Evolutionary conservation across 2,888 invertebrate species (phyloP).

Genomic region (Callinectes sapidus): DNA sequence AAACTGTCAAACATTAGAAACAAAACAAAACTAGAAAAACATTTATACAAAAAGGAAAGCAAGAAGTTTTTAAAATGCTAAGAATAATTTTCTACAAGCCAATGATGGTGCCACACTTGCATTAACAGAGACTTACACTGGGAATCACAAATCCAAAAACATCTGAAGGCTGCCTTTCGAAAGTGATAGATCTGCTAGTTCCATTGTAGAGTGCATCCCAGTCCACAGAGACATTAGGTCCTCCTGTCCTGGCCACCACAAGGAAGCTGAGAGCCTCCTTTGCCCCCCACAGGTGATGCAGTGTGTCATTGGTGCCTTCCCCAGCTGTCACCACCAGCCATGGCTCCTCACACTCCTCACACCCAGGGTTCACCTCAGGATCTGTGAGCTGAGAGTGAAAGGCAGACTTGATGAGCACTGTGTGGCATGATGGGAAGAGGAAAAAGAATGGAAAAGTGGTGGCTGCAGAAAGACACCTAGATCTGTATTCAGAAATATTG

Average conservation of each 20-base stretch:
- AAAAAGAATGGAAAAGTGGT: neutral
- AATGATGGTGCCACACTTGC: neutral
- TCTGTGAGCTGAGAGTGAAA: neutral
- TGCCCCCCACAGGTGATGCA: constrained; percentile 65
- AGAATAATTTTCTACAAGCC: neutral
- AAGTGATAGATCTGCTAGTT: constrained; percentile 12
- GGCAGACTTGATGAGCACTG: neutral
- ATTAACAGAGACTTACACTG: constrained; percentile 45
- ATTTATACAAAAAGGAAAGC: neutral
- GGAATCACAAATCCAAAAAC: constrained; percentile 65
- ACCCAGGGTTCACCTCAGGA: constrained; percentile 4
- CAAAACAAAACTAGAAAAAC: neutral
- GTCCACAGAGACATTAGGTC: constrained; percentile 44
- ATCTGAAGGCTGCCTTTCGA: constrained; percentile 36
- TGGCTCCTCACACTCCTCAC: constrained; percentile 34
- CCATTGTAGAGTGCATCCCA: constrained; percentile 40
- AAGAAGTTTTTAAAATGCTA: neutral
- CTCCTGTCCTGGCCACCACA: constrained; percentile 12
- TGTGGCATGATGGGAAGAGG: neutral
- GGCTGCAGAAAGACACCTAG: too few species aligned
- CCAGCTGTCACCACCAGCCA: constrained; percentile 42
- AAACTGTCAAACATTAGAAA: neutral
- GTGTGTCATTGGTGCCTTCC: neutral
- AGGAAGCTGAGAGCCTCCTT: constrained; percentile 55
- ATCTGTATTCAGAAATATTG: too few species aligned